Conservation (phyloP, 2,888 invertebrate species). For the Epistrophe grossulariae region DNA sequence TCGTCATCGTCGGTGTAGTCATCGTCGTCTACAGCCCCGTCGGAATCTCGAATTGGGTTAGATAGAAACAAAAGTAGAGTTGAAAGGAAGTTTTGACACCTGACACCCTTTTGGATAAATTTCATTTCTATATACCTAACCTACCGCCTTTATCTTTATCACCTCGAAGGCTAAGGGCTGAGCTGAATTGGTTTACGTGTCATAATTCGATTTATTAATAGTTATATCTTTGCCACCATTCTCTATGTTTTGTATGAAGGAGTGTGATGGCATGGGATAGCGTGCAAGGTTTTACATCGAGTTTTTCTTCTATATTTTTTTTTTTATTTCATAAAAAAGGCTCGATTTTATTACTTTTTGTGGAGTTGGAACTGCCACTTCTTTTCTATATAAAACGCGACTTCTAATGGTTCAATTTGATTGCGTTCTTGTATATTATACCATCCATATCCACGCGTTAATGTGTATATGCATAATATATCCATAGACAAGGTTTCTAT, state of each 20-base stretch:
- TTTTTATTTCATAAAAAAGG: neutral
- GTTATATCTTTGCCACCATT: conserved; percentile 58
- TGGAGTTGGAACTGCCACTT: conserved; percentile 40
- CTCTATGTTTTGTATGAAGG: neutral
- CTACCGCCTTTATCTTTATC: neutral
- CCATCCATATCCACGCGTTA: neutral
- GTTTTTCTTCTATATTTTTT: conserved; percentile 7
- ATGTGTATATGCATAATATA: neutral
- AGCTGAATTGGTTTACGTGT: conserved; percentile 59
- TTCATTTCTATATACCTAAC: neutral
- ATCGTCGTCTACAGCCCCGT: neutral
- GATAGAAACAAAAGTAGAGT: conserved; percentile 28
- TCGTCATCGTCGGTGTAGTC: neutral
- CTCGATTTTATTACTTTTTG: conserved; percentile 24
- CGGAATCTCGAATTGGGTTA: conserved; percentile 50
- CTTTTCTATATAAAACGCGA: neutral
- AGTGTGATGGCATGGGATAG: conserved; percentile 37
- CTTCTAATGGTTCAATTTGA: conserved; percentile 69
- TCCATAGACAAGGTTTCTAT: neutral
- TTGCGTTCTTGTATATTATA: conserved; percentile 56
- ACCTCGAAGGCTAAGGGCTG: conserved; percentile 28
- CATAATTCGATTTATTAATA: conserved; percentile 75
- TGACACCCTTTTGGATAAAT: conserved; percentile 45
- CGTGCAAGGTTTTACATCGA: conserved; percentile 46
- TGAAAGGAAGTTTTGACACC: conserved; percentile 66